Conservation (phyloP, 2,888 invertebrate genomes). For the Euzophera pinguis region DNA sequence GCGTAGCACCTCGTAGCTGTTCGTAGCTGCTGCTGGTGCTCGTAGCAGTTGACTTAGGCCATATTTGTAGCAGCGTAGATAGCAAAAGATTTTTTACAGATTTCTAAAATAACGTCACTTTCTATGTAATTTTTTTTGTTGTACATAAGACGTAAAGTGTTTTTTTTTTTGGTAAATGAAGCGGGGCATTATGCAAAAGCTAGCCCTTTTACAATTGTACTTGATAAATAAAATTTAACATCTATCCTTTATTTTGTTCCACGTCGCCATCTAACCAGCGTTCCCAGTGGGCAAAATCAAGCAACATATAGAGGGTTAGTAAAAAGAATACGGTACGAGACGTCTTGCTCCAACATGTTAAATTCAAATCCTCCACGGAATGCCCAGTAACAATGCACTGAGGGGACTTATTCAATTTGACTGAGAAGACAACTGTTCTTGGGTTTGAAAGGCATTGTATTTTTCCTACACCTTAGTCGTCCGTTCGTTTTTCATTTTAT, state of each 20-base stretch:
- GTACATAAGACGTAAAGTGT: no score
- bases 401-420: constrained; percentile 73
- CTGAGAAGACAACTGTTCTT: constrained; percentile 67
- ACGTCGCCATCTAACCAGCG: constrained; percentile 3
- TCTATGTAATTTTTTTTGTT: no score
- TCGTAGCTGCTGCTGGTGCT: not conserved
- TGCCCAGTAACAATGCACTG: constrained; percentile 59
- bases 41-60: not conserved
- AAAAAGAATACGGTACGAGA: constrained; percentile 17
- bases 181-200: not conserved
- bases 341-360: constrained; percentile 36
- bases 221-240: not conserved
- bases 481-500: constrained; percentile 58
- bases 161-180: no score
- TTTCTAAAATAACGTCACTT: no score
- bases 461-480: constrained; percentile 43
- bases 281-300: constrained; percentile 6
- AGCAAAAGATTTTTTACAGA: no score
- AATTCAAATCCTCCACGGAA: constrained; percentile 42
- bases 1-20: not conserved
- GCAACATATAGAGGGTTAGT: constrained; percentile 4
- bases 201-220: not conserved
- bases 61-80: not conserved
- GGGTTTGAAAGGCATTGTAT: constrained; percentile 62
- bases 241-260: not conserved